phyloP scores from a whole-genome alignment of 1,140 invertebrate species.

The Globodera rostochiensis region DNA sequence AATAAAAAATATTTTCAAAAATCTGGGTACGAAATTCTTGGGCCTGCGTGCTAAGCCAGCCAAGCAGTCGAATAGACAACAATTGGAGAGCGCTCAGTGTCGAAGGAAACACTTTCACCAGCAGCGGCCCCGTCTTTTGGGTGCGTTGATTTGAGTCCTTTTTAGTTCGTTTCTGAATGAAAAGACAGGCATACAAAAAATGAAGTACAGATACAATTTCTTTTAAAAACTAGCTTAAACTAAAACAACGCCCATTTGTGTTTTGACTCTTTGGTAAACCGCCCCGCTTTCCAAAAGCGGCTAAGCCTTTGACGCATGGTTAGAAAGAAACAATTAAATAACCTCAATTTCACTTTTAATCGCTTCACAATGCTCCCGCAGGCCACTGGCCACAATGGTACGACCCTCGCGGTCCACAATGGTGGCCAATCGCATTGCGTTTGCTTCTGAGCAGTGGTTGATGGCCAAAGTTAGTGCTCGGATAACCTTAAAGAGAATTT shows the following conservation, averaged over 20 bases:
- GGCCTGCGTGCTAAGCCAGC: slow-evolving; percentile 52
- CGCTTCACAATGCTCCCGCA: slow-evolving; percentile 43
- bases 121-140: slow-evolving; percentile 55
- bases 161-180: slow-evolving; percentile 47
- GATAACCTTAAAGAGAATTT: slow-evolving; percentile 46
- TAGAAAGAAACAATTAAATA: slow-evolving; percentile 4
- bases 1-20: not conserved
- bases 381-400: slow-evolving; percentile 48
- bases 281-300: no score
- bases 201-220: no score
- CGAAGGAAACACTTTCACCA: slow-evolving; percentile 53
- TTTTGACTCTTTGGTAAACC: no score
- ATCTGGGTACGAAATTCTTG: slow-evolving; percentile 29
- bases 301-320: not conserved
- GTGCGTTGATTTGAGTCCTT: slow-evolving; percentile 56
- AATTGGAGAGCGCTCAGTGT: slow-evolving; percentile 48
- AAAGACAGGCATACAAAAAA: slow-evolving; percentile 1
- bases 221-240: no score
- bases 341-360: slow-evolving; percentile 55
- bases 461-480: slow-evolving; percentile 55
- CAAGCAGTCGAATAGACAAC: slow-evolving; percentile 49
- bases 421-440: slow-evolving; percentile 62
- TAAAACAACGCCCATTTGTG: no score
- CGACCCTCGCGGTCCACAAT: slow-evolving; percentile 63
- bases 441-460: slow-evolving; percentile 41